phyloP scores from a whole-genome alignment of 2,797 vertebrate species.

The Mormyrops attenuatus region DNA sequence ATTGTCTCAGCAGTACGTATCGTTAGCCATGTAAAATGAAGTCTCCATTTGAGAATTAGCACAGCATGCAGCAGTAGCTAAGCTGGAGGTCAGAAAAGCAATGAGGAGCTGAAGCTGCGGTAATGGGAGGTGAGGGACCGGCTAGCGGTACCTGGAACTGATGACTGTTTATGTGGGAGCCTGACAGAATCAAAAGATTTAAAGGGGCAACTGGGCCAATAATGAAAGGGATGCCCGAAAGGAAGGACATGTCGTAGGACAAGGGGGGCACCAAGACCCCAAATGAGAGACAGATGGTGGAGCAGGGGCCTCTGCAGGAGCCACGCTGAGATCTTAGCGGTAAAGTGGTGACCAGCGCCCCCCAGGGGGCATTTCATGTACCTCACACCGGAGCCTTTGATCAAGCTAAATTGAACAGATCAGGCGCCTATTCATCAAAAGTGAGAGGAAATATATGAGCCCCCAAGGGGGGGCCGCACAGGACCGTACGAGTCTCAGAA shows the following conservation, averaged over 20 bases:
- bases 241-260: neutral
- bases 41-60: neutral
- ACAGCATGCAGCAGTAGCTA: neutral
- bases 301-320: neutral
- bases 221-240: neutral
- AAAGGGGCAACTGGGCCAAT: neutral
- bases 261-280: neutral
- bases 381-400: neutral
- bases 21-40: neutral
- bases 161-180: neutral
- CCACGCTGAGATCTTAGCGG: conserved; percentile 43
- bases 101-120: neutral
- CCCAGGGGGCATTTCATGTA: neutral
- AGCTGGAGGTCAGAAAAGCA: neutral
- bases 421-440: neutral
- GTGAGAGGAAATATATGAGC: neutral
- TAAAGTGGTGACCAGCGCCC: neutral
- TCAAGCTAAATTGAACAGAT: neutral
- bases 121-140: neutral
- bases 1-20: neutral
- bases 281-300: conserved; percentile 10
- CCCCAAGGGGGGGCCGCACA: neutral
- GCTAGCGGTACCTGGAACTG: neutral
- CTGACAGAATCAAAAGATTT: neutral
- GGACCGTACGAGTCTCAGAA: neutral